Conservation (phyloP, 2,888 invertebrate genomes). For the Aphidoletes aphidimyza region DNA sequence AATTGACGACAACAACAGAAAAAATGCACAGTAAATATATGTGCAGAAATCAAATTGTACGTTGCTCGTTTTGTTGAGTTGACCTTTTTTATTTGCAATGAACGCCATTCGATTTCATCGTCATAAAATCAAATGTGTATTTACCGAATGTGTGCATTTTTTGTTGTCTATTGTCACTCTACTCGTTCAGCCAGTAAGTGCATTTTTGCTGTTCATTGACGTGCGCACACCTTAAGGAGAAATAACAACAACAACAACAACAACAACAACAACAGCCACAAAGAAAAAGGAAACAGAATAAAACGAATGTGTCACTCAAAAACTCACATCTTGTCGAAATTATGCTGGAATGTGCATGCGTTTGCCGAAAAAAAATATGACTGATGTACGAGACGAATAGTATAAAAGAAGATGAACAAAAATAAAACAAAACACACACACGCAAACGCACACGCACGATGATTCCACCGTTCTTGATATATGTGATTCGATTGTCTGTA, state of each 20-base stretch:
- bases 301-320: not conserved
- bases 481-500: not conserved
- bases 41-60: not conserved
- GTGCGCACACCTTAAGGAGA: too few relatives aligned
- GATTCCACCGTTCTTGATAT: not conserved
- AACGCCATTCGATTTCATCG: not conserved
- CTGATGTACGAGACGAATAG: not conserved
- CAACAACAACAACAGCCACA: too few relatives aligned
- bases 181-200: too few relatives aligned
- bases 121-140: slow-evolving; percentile 10
- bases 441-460: not conserved
- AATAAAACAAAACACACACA: not conserved
- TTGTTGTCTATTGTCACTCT: too few relatives aligned
- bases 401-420: not conserved
- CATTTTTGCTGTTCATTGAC: too few relatives aligned
- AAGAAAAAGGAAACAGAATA: not conserved
- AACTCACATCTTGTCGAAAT: not conserved
- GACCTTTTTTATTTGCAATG: not conserved
- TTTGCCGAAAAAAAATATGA: not conserved
- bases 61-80: too few relatives aligned
- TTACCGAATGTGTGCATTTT: too few relatives aligned
- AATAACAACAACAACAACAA: too few relatives aligned
- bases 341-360: not conserved
- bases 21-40: not conserved
- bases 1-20: too few relatives aligned